phyloP scores from a whole-genome alignment of 2,797 vertebrate genomes.

The Taenioides sp. region DNA sequence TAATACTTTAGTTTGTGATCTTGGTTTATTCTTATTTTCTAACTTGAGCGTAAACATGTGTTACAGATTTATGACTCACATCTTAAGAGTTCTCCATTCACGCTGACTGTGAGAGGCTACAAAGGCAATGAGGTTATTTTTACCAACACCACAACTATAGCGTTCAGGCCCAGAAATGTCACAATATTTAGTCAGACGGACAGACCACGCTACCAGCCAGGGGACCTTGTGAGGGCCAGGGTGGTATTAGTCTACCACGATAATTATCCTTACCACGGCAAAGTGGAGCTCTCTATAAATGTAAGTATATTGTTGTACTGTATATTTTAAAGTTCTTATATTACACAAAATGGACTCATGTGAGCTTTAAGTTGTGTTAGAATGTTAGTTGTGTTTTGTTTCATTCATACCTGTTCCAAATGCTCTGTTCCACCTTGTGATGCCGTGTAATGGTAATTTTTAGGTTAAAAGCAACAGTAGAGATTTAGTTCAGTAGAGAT shows the following conservation, averaged over 20 bases:
- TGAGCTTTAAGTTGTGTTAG: too few species aligned
- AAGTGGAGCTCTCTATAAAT: constrained; percentile 49
- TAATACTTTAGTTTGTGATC: constrained; percentile 9
- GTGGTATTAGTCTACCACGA: constrained; percentile 50
- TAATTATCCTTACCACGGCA: constrained; percentile 54
- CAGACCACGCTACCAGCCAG: constrained; percentile 56
- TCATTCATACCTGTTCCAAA: too few species aligned
- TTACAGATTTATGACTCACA: constrained; percentile 45
- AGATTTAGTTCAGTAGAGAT: too few species aligned
- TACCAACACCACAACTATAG: constrained; percentile 50
- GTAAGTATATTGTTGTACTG: constrained; percentile 28
- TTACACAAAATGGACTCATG: too few species aligned
- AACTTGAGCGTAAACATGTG: neutral
- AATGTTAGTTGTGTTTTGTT: too few species aligned
- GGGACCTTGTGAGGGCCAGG: constrained; percentile 56
- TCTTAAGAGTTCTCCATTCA: constrained; percentile 33
- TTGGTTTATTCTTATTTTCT: neutral
- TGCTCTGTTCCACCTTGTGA: too few species aligned
- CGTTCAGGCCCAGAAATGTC: constrained; percentile 43
- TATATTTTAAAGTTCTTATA: neutral
- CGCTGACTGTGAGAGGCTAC: constrained; percentile 64
- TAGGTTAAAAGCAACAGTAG: too few species aligned
- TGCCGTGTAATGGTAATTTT: too few species aligned
- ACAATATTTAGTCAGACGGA: constrained; percentile 66
- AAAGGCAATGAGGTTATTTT: constrained; percentile 54